Base-by-base conservation (phyloP, 2,113 vertebrate species). In the Ictidomys tridecemlineatus region DNA sequence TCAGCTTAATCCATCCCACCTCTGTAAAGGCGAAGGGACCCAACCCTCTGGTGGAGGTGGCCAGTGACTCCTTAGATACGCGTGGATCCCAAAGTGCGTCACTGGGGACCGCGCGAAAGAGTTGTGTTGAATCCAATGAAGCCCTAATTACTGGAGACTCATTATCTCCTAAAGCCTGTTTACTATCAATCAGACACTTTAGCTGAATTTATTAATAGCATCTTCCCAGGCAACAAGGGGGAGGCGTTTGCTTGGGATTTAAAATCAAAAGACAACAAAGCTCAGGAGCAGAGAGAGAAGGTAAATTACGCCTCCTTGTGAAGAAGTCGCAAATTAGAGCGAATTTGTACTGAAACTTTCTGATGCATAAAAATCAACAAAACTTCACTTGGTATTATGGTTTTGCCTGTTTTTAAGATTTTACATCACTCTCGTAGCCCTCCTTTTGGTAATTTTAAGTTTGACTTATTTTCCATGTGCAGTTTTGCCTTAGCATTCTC, bases 91-190 rank as follows among this genome's bases (percentile, higher is more conserved):
- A 0, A 20, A 0, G 45, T 4, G 85, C 28, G 67, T 85, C 90
- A 0, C 92, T 12, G 20, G 91, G 87, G 91, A 94, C 30, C 5
- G 11, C 26, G 22, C 22, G 0, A 0, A 18, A 13, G 34, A 12
- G 6, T 4, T 30, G 86, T 24, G 79, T 48, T 45, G 88, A 34
- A 58, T 58, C 85, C 76, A 20, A 0, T 0, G 58, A 63, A 72
- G 34, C 72, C 85, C 58, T 96, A 83, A 94, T 72, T 58, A 87
- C 53, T 45, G 2, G 83, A 58, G 87, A 72, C 90, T 97, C 95
- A 77, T 97, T 94, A 95, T 82, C 91, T 22, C 83, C 56, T 11
- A 6, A 32, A 73, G 39, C 83, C 65, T 96, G 96, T 96, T 98
- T 94, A 95, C 95, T 20, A 69, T 78, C 93, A 72, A 0, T 92